Base-by-base conservation (phyloP, 2,888 invertebrate genomes). In the Pyrrhosoma nymphula region DNA sequence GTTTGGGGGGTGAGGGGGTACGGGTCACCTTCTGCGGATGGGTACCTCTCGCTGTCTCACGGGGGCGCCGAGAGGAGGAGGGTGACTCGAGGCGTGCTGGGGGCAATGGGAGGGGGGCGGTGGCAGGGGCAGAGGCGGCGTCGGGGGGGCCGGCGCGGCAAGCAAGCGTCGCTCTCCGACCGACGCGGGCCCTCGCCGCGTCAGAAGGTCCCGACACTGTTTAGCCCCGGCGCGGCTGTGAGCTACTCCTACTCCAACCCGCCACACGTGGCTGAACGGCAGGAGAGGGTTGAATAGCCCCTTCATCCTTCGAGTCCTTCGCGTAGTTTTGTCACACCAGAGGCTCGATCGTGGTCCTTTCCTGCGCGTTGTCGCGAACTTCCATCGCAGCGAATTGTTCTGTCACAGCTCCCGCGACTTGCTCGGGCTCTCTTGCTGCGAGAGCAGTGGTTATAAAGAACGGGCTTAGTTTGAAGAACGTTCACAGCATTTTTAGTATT, bases 151-250 rank as follows among this genome's bases (percentile, higher is more conserved):
- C 35, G 90, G 14, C 20, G 26, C 3, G 69, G 26, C 26, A 8
- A 26, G 69, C 26, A 26, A 47, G 69, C 69, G 26, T 69, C 69
- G 47, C 47, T 56, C 56, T 90, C 90, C n/a, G n/a, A 1, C 60
- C 56, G 23, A 55, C 91, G 60, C 60, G 6, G 30, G 63, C 35
- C 60, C 47, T 47, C 47, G 8, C 69, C 91, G 91, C 90, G 90
- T 90, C 90, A 56, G 90, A 91, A 91, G 91, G 91, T 91, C 91
- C 39, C 91, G 91, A 91, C 91, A 91, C 91, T 91, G 91, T 91
- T 63, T 69, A 60, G 91, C 91, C 91, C 91, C 63, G 35, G 63
- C 91, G 30, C 20, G 3, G 90, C 56, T 90, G n/a, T n/a, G n/a
- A n/a, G n/a, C 60, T n/a, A 63, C 90, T 20, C 16, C 88, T 39